These are phyloP conservation scores for Ibidorhyncha struthersii DNA, from an alignment of 2,113 vertebrate species.

Conservation along the genomic window DNA sequence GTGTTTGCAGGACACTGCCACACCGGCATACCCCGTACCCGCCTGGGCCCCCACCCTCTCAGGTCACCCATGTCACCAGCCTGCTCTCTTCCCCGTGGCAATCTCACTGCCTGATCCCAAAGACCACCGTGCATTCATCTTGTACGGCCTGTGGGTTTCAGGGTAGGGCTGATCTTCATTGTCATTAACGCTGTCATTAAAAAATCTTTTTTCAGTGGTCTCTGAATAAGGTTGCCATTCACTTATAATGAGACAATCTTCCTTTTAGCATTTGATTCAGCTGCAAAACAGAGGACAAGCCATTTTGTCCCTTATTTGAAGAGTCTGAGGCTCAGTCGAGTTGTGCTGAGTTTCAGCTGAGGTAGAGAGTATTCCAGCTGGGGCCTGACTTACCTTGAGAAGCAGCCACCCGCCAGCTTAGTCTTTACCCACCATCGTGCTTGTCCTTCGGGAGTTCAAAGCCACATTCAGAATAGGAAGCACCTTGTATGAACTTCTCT, in stretches of 20 bases:
- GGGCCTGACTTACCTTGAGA: background rate
- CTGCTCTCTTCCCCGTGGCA: background rate
- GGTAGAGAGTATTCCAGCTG: background rate
- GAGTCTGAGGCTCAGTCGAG: background rate
- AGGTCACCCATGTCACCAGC: background rate
- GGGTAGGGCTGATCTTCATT: background rate
- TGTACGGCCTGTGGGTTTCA: background rate
- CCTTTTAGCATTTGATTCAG: background rate
- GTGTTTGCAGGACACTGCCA: background rate
- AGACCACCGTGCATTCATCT: background rate
- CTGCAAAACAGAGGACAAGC: background rate
- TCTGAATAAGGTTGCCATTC: background rate
- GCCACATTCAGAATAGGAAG: background rate
- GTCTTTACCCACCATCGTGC: background rate
- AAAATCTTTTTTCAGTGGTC: background rate
- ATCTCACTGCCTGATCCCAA: background rate
- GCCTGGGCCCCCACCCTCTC: rapidly evolving
- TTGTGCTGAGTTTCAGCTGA: background rate
- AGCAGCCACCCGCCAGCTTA: background rate
- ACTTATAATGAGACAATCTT: background rate
- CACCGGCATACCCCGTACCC: rapidly evolving
- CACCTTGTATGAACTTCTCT: background rate
- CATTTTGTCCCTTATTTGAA: background rate
- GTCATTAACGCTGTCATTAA: background rate
- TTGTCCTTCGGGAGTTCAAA: background rate